A percentile compares a stretch with the other conserved stretches of the same genome.
These are phyloP conservation scores for Porphyrio hochstetteri DNA, from an alignment of 2,113 vertebrate species.

Conservation along the genomic window DNA sequence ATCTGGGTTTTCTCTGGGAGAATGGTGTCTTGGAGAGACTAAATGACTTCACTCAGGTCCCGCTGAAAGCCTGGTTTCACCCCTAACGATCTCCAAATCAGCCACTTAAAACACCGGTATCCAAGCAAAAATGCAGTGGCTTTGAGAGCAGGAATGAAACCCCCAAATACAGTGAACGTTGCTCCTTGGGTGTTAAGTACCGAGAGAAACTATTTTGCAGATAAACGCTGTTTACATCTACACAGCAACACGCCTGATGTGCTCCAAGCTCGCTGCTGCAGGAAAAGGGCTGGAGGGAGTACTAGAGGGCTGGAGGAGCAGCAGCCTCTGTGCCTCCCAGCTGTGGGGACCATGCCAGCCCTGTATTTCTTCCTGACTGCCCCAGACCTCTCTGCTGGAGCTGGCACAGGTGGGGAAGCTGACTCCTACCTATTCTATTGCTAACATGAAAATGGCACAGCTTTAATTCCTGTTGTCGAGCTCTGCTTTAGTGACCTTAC, in stretches of 20 bases:
- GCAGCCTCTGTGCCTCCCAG: background rate
- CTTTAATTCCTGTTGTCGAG: constrained; percentile 17
- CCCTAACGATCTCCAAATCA: background rate
- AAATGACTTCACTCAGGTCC: background rate
- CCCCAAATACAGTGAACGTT: background rate
- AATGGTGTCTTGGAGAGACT: background rate
- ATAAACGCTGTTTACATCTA: background rate
- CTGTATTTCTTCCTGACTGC: background rate
- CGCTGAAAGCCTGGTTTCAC: background rate
- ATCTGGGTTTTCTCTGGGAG: background rate
- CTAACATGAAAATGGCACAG: background rate
- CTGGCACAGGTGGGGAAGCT: background rate
- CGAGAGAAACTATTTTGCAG: background rate
- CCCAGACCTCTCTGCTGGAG: background rate
- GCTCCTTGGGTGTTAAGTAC: background rate
- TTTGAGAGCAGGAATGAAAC: background rate
- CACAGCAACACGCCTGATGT: fast-evolving
- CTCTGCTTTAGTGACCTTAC: constrained; percentile 38
- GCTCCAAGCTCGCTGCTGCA: background rate
- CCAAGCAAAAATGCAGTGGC: background rate
- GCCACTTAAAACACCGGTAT: background rate
- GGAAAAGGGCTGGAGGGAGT: background rate
- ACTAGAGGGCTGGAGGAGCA: background rate
- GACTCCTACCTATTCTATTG: background rate
- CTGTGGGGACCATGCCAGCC: background rate